phyloP scores from a whole-genome alignment of 2,113 vertebrate species.

The Ammospiza caudacuta region DNA sequence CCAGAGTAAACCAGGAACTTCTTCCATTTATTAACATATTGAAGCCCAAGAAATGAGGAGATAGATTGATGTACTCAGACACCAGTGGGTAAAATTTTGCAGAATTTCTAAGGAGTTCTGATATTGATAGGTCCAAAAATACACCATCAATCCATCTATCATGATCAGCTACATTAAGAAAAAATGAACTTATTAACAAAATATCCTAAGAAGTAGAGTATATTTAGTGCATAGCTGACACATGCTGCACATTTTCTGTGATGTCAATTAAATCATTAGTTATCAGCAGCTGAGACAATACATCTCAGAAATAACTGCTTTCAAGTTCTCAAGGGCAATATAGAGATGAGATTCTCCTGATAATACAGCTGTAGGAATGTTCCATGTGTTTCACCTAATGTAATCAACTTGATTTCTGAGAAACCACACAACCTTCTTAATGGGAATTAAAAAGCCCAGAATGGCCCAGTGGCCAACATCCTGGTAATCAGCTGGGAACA shows the following conservation, averaged over 20 bases:
- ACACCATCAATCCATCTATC: too few relatives aligned
- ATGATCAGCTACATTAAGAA: not conserved
- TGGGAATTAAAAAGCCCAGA: not conserved
- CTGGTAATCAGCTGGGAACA: not conserved
- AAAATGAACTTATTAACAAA: not conserved
- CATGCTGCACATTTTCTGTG: not conserved
- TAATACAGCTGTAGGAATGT: not conserved
- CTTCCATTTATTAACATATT: not conserved
- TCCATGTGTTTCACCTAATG: not conserved
- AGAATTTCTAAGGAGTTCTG: not conserved
- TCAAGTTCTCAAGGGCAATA: not conserved
- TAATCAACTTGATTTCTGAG: not conserved
- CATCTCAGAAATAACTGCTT: not conserved
- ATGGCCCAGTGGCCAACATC: not conserved
- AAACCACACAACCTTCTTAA: not conserved
- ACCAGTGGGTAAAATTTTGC: not conserved
- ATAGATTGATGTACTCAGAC: not conserved
- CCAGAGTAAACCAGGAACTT: not conserved
- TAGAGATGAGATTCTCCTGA: not conserved
- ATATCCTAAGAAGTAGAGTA: not conserved
- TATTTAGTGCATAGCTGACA: not conserved
- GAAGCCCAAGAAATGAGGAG: not conserved
- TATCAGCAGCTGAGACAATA: not conserved
- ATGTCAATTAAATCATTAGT: not conserved
- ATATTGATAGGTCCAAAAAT: not conserved